A percentile compares a stretch with the other conserved stretches of the same genome.
These are phyloP conservation scores for Lucilia sericata DNA, from an alignment of 1,140 invertebrate species.

Conservation along the genomic window DNA sequence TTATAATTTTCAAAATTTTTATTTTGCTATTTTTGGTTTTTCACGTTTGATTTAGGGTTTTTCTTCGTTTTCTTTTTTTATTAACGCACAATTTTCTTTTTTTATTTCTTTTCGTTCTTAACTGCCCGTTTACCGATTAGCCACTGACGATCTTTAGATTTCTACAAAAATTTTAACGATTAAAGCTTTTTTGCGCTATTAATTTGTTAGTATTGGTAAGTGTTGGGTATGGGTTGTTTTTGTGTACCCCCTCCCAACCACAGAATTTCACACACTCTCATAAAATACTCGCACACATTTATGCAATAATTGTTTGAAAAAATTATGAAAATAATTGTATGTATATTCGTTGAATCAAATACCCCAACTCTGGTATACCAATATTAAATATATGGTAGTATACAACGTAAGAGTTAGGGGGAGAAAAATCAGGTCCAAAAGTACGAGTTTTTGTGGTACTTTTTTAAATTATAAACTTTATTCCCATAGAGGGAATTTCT, in stretches of 20 bases:
- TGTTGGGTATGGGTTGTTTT: not conserved
- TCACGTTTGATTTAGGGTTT: not conserved
- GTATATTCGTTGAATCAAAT: not conserved
- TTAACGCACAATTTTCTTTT: not conserved
- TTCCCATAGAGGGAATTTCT: no score
- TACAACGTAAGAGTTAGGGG: no score
- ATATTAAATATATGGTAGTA: no score
- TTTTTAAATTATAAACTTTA: no score
- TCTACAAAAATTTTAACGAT: constrained; percentile 14
- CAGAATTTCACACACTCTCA: not conserved
- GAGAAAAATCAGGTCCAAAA: no score
- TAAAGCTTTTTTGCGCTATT: constrained; percentile 36
- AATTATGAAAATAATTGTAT: not conserved
- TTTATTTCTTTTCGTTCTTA: constrained; percentile 36
- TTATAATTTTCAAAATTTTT: not conserved
- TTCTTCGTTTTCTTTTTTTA: not conserved
- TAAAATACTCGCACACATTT: no score
- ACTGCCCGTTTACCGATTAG: constrained; percentile 44
- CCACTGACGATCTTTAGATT: constrained; percentile 45
- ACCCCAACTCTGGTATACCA: not conserved
- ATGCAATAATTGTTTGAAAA: no score
- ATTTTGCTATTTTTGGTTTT: not conserved
- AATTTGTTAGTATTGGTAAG: not conserved
- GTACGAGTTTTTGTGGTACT: no score
- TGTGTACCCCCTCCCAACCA: not conserved